These are phyloP conservation scores for Folsomia manolachei DNA, from an alignment of 2,888 invertebrate genomes.

Conservation along the genomic window DNA sequence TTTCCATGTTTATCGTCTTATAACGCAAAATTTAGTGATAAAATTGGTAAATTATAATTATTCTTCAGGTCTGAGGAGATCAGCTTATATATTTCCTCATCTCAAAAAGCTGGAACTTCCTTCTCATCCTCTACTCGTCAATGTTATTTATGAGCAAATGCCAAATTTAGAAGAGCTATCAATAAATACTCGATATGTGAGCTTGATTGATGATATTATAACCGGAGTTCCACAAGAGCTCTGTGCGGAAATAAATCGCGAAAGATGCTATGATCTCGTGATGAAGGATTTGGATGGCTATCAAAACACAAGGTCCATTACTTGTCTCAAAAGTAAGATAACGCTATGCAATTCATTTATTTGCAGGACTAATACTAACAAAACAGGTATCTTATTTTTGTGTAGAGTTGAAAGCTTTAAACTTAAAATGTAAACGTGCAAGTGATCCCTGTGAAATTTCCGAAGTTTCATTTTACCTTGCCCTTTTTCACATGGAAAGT, in stretches of 20 bases:
- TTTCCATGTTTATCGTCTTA: too few species aligned
- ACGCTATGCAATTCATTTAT: background rate
- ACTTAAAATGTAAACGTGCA: conserved; percentile 35
- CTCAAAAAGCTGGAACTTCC: conserved; percentile 38
- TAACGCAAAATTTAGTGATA: too few species aligned
- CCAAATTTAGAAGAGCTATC: conserved; percentile 39
- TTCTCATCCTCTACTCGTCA: conserved; percentile 23
- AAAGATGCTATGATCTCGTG: conserved; percentile 10
- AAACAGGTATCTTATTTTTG: background rate
- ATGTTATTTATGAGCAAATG: conserved; percentile 37
- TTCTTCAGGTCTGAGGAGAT: conserved; percentile 30
- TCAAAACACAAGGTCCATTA: conserved; percentile 30
- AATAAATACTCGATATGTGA: conserved; percentile 36
- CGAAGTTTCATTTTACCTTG: conserved; percentile 39
- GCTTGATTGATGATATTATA: conserved; percentile 36
- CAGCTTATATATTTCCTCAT: conserved; percentile 37
- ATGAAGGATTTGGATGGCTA: conserved; percentile 25
- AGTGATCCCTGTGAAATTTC: conserved; percentile 39
- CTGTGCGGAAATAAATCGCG: conserved; percentile 25
- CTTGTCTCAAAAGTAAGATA: conserved; percentile 34
- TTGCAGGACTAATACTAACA: too few species aligned
- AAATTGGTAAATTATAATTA: too few species aligned
- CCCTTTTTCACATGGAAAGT: conserved; percentile 35
- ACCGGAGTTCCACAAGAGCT: conserved; percentile 32
- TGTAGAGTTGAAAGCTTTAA: conserved; percentile 37